These are phyloP conservation scores for Irena cyanogastra DNA, from an alignment of 2,113 vertebrate species.

Conservation along the genomic window DNA sequence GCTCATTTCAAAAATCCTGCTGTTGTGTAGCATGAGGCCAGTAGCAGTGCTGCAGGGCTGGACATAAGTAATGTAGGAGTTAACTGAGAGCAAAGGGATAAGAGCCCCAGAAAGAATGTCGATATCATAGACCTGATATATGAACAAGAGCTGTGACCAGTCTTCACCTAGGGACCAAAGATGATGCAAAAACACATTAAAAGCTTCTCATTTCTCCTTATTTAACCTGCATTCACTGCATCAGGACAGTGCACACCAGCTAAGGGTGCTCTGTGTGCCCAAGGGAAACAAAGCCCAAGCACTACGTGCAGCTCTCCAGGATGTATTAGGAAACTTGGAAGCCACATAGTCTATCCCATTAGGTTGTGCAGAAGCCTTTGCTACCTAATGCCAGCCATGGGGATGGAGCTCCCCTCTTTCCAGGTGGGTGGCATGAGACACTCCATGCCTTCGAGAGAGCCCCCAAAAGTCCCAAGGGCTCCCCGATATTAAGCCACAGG, in stretches of 20 bases:
- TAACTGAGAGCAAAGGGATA: neutral
- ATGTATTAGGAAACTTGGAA: neutral
- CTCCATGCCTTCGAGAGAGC: neutral
- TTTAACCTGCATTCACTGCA: neutral
- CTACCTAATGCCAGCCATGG: neutral
- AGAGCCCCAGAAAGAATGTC: neutral
- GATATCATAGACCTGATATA: neutral
- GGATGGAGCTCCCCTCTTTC: neutral
- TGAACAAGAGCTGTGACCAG: neutral
- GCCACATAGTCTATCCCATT: fast-evolving
- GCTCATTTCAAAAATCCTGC: neutral
- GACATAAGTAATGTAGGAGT: neutral
- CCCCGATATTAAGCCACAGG: neutral
- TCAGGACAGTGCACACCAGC: neutral
- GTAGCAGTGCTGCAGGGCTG: neutral
- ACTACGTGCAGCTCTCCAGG: fast-evolving
- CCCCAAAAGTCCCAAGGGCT: neutral
- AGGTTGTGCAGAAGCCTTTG: neutral
- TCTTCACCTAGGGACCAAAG: neutral
- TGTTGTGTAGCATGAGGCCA: neutral
- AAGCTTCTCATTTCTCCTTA: neutral
- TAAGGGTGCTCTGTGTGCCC: neutral
- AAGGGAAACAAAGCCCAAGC: neutral
- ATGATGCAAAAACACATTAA: neutral
- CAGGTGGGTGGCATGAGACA: neutral